phyloP scores from a whole-genome alignment of 2,888 invertebrate genomes.

The Andrena minutula region DNA sequence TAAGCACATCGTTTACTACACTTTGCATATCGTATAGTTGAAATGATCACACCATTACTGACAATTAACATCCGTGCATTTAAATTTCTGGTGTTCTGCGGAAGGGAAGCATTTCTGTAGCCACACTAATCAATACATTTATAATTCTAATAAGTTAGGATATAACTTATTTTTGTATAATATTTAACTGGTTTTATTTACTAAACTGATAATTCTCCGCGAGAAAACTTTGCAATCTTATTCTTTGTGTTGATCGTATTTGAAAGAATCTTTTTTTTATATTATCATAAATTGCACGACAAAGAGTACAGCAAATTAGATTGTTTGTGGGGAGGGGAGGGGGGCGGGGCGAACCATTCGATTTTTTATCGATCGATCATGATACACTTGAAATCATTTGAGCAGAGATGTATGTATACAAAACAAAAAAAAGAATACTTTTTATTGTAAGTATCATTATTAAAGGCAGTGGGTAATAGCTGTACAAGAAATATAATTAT shows the following conservation, averaged over 20 bases:
- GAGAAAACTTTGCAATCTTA: slow-evolving; percentile 48
- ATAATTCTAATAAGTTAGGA: slow-evolving; percentile 49
- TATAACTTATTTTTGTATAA: slow-evolving; percentile 53
- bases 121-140: slow-evolving; percentile 41
- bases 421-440: slow-evolving; percentile 65
- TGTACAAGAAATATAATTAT: slow-evolving; percentile 79
- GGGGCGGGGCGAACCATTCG: slow-evolving; percentile 41
- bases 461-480: slow-evolving; percentile 83
- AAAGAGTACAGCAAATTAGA: slow-evolving; percentile 47
- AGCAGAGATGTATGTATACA: slow-evolving; percentile 70
- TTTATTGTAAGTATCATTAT: slow-evolving; percentile 80
- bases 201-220: slow-evolving; percentile 45
- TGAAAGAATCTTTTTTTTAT: slow-evolving; percentile 33
- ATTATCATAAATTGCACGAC: slow-evolving; percentile 57
- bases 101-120: slow-evolving; percentile 43
- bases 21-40: slow-evolving; percentile 36
- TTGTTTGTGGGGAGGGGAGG: slow-evolving; percentile 23
- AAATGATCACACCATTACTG: slow-evolving; percentile 12
- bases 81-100: slow-evolving; percentile 33
- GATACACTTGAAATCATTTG: slow-evolving; percentile 61
- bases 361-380: slow-evolving; percentile 55
- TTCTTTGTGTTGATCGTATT: slow-evolving; percentile 59
- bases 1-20: slow-evolving; percentile 19
- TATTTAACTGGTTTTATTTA: slow-evolving; percentile 59
- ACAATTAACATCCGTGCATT: slow-evolving; percentile 44